phyloP scores from a whole-genome alignment of 53 echinoderm and acorn worm genomes.

The Paracentrotus lividus region DNA sequence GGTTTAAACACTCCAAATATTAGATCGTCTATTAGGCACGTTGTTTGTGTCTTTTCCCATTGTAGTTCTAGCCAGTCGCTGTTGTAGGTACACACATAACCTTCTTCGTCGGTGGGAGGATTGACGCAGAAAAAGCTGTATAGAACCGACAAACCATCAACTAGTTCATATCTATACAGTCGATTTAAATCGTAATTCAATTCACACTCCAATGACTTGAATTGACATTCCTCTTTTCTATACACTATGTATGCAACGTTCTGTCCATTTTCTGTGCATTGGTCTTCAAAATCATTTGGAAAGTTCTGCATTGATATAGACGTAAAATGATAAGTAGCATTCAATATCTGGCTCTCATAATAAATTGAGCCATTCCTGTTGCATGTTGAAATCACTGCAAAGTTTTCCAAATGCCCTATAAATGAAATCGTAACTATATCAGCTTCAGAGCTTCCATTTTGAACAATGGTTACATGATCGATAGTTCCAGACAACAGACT shows the following conservation, averaged over 20 bases:
- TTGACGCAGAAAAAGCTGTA: conserved; percentile 59
- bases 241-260: not conserved
- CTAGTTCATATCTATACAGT: not conserved
- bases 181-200: not conserved
- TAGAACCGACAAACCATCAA: not conserved
- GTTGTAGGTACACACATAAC: not conserved
- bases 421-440: not conserved
- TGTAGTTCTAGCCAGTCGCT: not conserved
- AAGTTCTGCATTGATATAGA: conserved; percentile 23
- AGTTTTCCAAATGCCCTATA: no score
- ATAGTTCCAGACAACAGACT: not conserved
- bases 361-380: not conserved
- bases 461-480: not conserved
- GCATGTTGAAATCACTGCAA: no score
- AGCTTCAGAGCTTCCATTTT: not conserved
- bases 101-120: no score
- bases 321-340: not conserved
- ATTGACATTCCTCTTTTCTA: not conserved
- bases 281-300: not conserved
- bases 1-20: no score
- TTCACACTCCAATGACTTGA: conserved; percentile 12
- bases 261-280: not conserved
- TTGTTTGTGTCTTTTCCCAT: not conserved
- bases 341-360: not conserved
- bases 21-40: not conserved